phyloP scores from a whole-genome alignment of 2,113 vertebrate genomes.

The Aegotheles bennettii region DNA sequence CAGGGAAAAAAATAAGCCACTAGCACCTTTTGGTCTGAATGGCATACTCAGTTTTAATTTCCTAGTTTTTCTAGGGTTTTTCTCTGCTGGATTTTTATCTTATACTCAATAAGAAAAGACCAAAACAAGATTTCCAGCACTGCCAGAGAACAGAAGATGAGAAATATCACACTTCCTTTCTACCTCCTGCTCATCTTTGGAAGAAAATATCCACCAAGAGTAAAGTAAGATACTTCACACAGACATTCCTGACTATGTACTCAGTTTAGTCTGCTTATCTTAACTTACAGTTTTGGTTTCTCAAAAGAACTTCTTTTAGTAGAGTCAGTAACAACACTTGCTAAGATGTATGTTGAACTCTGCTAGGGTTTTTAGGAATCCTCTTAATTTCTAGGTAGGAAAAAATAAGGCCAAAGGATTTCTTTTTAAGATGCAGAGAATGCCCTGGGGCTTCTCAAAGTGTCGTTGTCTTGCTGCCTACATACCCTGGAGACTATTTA shows the following conservation, averaged over 20 bases:
- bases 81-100: background rate
- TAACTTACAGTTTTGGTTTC: background rate
- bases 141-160: background rate
- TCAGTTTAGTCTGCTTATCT: background rate
- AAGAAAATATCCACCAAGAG: background rate
- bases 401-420: slow-evolving; percentile 22
- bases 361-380: background rate
- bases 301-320: background rate
- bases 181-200: background rate
- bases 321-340: background rate
- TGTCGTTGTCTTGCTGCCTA: slow-evolving; percentile 24
- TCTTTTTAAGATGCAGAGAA: slow-evolving; percentile 38
- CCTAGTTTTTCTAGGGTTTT: background rate
- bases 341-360: background rate
- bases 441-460: slow-evolving; percentile 37
- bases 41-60: background rate
- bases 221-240: background rate
- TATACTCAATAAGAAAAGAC: background rate
- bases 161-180: background rate
- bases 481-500: slow-evolving; percentile 39
- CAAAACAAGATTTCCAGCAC: background rate
- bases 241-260: background rate
- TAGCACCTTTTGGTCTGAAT: background rate
- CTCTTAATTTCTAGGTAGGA: background rate
- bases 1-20: background rate